Percentiles rank a stretch among this genome's conserved stretches.
phyloP scores from a whole-genome alignment of 2,797 vertebrate genomes.

The Diceros bicornis region DNA sequence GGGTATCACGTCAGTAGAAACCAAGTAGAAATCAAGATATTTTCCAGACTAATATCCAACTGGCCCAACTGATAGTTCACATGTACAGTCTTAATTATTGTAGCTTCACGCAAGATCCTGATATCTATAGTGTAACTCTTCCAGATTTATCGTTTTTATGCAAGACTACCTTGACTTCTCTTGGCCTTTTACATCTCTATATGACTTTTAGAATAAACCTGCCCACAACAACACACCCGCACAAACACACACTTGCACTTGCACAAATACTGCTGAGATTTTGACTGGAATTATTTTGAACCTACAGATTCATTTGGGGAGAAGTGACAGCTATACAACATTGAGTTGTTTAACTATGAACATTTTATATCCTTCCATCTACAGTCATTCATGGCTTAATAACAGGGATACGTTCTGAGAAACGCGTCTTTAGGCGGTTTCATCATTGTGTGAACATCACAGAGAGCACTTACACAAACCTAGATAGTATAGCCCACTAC shows the following conservation, averaged over 20 bases:
- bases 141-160: background rate
- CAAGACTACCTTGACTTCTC: background rate
- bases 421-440: too few species aligned
- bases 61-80: background rate
- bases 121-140: background rate
- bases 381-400: background rate
- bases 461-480: too few species aligned
- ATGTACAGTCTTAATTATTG: background rate
- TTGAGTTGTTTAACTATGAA: background rate
- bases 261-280: background rate
- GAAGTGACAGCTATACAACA: background rate
- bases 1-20: background rate
- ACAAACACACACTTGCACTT: background rate
- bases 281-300: background rate
- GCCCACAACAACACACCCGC: background rate
- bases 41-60: background rate
- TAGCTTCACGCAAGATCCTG: background rate
- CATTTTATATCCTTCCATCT: background rate
- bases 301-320: background rate
- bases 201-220: background rate
- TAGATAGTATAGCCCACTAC: too few species aligned
- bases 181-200: conserved; percentile 24
- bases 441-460: too few species aligned
- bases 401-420: too few species aligned
- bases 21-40: background rate